phyloP scores from a whole-genome alignment of 2,888 invertebrate species.

The Tinea semifulvella region DNA sequence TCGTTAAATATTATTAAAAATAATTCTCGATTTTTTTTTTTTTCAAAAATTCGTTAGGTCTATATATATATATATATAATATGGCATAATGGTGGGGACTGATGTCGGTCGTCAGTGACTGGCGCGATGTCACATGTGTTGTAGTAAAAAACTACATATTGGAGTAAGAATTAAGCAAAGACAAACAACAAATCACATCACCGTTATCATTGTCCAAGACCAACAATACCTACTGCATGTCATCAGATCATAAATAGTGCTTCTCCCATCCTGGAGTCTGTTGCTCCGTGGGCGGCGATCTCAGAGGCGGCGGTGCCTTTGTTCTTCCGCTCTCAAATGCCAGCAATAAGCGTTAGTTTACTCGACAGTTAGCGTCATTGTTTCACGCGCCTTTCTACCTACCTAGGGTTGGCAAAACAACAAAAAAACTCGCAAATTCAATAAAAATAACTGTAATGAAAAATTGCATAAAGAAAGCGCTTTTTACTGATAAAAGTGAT shows the following conservation, averaged over 20 bases:
- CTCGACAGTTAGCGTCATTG: slow-evolving; percentile 51
- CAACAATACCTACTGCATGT: neutral
- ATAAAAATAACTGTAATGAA: neutral
- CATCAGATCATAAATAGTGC: slow-evolving; percentile 13
- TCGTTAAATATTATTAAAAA: no score
- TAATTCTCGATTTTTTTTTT: no score
- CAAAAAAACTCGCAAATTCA: neutral
- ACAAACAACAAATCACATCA: no score
- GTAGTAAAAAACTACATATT: no score
- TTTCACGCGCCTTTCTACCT: slow-evolving; percentile 22
- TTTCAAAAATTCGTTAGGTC: no score
- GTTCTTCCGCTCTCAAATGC: slow-evolving; percentile 39
- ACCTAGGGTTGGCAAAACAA: slow-evolving; percentile 5
- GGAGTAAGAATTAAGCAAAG: no score
- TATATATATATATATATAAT: no score
- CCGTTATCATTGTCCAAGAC: neutral
- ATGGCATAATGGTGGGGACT: no score
- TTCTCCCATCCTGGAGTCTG: slow-evolving; percentile 1
- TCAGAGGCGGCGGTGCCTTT: slow-evolving; percentile 41
- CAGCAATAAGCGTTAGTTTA: slow-evolving; percentile 56
- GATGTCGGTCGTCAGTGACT: no score
- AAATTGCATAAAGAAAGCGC: slow-evolving; percentile 5
- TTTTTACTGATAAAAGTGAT: neutral
- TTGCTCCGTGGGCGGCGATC: slow-evolving; percentile 30
- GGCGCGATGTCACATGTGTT: no score